phyloP scores from a whole-genome alignment of 2,113 vertebrate species.

The Urocynchramus pylzowi region DNA sequence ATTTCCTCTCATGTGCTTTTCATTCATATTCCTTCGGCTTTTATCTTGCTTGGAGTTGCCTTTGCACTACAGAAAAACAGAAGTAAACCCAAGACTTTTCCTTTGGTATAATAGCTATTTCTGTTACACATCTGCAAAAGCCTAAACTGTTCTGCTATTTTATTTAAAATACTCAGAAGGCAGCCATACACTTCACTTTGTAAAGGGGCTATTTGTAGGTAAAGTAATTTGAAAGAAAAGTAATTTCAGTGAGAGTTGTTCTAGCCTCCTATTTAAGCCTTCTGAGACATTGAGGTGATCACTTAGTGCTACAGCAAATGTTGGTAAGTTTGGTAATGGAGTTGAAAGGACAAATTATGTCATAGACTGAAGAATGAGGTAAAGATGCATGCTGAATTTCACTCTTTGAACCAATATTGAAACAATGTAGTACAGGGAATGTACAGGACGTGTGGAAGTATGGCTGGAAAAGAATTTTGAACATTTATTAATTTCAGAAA shows the following conservation, averaged over 20 bases:
- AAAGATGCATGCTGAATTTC: not conserved
- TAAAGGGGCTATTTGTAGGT: not conserved
- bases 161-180: not conserved
- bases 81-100: not conserved
- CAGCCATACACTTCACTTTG: not conserved
- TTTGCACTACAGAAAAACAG: not conserved
- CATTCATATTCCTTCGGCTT: not conserved
- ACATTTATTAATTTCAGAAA: not conserved
- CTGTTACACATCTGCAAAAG: not conserved
- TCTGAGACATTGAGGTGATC: not conserved
- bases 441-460: not conserved
- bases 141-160: not conserved
- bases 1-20: not conserved
- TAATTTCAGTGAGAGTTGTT: not conserved
- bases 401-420: not conserved
- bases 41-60: not conserved
- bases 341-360: not conserved
- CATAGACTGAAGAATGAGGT: not conserved
- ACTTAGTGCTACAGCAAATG: not conserved
- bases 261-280: not conserved
- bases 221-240: not conserved
- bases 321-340: not conserved
- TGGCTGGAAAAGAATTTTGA: not conserved
- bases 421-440: not conserved
- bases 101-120: not conserved